Percentiles rank a stretch among this genome's conserved stretches.
These are phyloP conservation scores for Hozukius guyotensis DNA, from an alignment of 2,797 vertebrate genomes.

Conservation along the genomic window DNA sequence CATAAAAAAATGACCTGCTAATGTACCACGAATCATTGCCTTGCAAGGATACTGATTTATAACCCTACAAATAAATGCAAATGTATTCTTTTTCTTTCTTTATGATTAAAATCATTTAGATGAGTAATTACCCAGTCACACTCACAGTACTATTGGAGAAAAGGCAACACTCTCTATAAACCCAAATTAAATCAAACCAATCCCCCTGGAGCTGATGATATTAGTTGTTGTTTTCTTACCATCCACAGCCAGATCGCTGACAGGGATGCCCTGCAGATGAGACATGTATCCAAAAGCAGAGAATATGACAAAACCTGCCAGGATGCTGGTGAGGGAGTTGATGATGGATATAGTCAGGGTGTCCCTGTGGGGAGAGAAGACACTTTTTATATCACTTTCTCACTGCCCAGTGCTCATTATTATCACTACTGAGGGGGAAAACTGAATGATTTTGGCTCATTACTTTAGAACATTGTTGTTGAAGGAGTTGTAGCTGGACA, in stretches of 20 bases:
- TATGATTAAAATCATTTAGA: not conserved
- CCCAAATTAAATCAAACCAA: not conserved
- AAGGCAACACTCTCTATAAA: not conserved
- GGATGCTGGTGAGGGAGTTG: constrained; percentile 83
- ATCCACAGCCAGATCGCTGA: constrained; percentile 81
- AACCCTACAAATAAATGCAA: not conserved
- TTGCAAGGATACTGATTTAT: not conserved
- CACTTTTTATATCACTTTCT: not conserved
- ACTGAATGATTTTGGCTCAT: not conserved
- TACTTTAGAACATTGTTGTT: constrained; percentile 86
- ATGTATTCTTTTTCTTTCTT: not conserved
- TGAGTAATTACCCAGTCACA: not conserved
- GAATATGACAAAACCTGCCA: constrained; percentile 86
- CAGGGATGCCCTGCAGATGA: constrained; percentile 76
- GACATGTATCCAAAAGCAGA: constrained; percentile 87
- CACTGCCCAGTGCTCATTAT: not conserved
- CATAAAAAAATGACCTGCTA: not conserved
- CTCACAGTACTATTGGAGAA: not conserved
- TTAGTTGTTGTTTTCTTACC: constrained; percentile 65
- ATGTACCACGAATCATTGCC: not conserved
- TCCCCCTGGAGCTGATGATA: not conserved
- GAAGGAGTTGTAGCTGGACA: constrained; percentile 86
- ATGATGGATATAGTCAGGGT: constrained; percentile 79
- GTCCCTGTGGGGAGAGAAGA: constrained; percentile 71
- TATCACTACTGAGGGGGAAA: no score